These are phyloP conservation scores for Penaeus vannamei DNA, from an alignment of 1,140 invertebrate species.

Conservation along the genomic window DNA sequence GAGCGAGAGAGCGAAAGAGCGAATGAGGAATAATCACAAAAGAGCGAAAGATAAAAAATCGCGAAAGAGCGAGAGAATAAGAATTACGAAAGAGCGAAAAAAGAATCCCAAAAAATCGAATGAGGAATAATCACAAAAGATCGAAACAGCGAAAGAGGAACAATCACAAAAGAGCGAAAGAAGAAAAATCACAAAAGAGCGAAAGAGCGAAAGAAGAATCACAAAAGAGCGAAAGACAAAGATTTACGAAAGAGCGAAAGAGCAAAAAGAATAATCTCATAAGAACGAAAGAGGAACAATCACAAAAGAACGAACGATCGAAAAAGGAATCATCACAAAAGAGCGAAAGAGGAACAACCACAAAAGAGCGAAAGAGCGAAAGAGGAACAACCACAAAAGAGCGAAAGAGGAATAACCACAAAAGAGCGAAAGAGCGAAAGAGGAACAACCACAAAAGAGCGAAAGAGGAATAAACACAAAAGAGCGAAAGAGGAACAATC, in stretches of 20 bases:
- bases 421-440: conserved; percentile 9
- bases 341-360: neutral
- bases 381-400: neutral
- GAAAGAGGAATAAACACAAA: neutral
- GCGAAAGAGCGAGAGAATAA: too few relatives aligned
- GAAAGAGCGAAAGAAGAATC: conserved; percentile 17
- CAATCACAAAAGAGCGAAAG: too few relatives aligned
- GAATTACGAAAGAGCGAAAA: neutral
- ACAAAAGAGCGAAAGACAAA: too few relatives aligned
- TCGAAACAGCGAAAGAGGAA: neutral
- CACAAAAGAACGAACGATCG: neutral
- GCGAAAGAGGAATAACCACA: neutral
- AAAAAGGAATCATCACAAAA: neutral
- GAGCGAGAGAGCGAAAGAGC: neutral
- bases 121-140: neutral
- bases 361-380: neutral
- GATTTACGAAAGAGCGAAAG: neutral
- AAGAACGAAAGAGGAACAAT: too few relatives aligned
- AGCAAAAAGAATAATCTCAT: too few relatives aligned
- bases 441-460: neutral
- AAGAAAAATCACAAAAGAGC: too few relatives aligned
- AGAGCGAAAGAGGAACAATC: neutral
- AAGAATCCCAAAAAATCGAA: neutral
- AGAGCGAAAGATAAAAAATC: too few relatives aligned
- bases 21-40: too few relatives aligned